Evolutionary conservation across 2,113 vertebrate genomes (phyloP), one percentile per base, ranked within the genome.

Genomic region (Terrapene triunguis): DNA sequence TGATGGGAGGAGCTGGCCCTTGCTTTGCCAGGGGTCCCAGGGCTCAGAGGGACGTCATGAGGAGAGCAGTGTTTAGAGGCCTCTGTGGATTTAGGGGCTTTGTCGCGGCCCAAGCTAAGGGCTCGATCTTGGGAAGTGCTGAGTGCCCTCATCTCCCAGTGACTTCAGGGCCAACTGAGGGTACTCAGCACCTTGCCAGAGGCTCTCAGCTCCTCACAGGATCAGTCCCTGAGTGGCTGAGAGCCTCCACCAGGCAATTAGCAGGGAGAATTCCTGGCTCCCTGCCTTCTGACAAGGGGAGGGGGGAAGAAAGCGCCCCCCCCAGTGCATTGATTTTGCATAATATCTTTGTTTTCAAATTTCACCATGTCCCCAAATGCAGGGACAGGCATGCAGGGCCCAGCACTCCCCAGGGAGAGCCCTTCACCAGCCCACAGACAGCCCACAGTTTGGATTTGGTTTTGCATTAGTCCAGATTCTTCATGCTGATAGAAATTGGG

Each of bases 21-120:
- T 38, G n/a, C 65, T 72, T 38, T 72, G 35, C n/a, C 95, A 83
- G 97, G 85, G 62, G 51, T 96, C 91, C 80, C 95, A 96, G 76
- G 97, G 95, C 96, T 97, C 27, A 62, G 57, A 62, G 29, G 29
- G 57, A 32, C 10, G 4, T 6, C 29, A 29, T 62, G 57, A 3
- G 12, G 12, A 29, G 29, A 62, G 6, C 57, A 62, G 29, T 32
- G 27, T 62, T 62, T 62, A 62, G 29, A 38, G 35, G n/a, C 21
- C n/a, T 22, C n/a, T 72, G n/a, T 72, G 65, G 35, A 72, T 72
- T 72, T n/a, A 38, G 19, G 9, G 65, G n/a, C 65, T 72, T 38
- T 72, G n/a, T 62, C 12, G 13, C 13, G 65, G 10, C n/a, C 16
- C n/a, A 72, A 21, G 35, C n/a, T 72, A 21, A 72, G 35, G 32